Base-by-base conservation (phyloP, 1,140 invertebrate species). In the Cotesia vestalis region DNA sequence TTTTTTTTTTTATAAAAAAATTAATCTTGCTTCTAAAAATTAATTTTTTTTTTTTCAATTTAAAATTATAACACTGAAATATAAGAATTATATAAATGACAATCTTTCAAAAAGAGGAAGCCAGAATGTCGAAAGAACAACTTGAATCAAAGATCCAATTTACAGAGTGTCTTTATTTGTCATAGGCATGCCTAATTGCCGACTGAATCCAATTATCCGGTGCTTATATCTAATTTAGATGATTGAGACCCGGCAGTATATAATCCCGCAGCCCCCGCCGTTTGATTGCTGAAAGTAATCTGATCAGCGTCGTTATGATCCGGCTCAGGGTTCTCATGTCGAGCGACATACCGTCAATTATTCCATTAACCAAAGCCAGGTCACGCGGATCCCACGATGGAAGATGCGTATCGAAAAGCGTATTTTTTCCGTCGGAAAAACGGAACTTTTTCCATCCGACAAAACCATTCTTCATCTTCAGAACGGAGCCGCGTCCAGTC, bases 181-280 rank as follows among this genome's bases (percentile, higher is more conserved):
- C 83, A 83, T 79, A 76, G 77, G 73, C 52, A 69, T 61, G 66
- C 75, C 73, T 84, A 81, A 84, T 84, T 84, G 78, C 75, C 73
- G 34, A 66, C 55, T 64, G 60, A 64, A 60, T 53, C 71, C 76
- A 80, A 82, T 85, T 82, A 83, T 78, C 77, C 79, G 78, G 73
- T 78, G 71, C 76, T 82, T 79, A 78, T 74, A 66, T 69, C 76
- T 79, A 82, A 84, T 84, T 85, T 79, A 69, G 64, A 74, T 76
- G 76, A 79, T 78, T 73, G 77, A 69, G 72, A 77, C 69, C 66
- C 40, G 40, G 40, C 11, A 60, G 77, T 76, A 79, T 75, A 61
- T 63, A 71, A 70, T 59, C 66, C 27, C 51, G 68, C 6, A 36
- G 38, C 17, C 1, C 40, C 40, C 6, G 40, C 11, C 8, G 40